A percentile compares a stretch with the other conserved stretches of the same genome.
Evolutionary conservation across 2,113 vertebrate genomes (phyloP).

Genomic region (Callocephalon fimbriatum): DNA sequence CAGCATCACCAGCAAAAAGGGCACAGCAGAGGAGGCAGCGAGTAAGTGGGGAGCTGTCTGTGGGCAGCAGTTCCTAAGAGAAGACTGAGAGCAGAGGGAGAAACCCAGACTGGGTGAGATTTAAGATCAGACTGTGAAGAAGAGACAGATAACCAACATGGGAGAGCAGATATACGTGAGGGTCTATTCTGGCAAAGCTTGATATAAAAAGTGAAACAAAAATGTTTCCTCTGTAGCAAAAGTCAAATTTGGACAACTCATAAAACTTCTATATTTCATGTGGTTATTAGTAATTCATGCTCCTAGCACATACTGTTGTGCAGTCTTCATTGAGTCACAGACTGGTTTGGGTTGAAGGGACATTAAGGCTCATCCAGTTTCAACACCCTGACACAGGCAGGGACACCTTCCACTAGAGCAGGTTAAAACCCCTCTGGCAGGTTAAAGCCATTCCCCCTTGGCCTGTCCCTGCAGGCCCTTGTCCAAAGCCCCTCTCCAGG

Average conservation of each 20-base stretch:
- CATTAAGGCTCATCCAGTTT: not conserved
- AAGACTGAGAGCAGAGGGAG: not conserved
- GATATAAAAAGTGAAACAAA: not conserved
- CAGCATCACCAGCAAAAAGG: not conserved
- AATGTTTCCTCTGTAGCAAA: not conserved
- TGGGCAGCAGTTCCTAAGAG: not conserved
- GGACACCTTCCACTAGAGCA: not conserved
- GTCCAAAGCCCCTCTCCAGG: not conserved
- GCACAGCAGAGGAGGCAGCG: not conserved
- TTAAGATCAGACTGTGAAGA: not conserved
- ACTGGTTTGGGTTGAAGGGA: not conserved
- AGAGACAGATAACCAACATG: not conserved
- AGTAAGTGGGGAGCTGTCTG: not conserved
- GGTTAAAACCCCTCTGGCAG: not conserved
- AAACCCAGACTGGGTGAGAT: fast-evolving
- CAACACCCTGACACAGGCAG: not conserved
- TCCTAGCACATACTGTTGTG: not conserved
- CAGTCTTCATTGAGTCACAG: not conserved
- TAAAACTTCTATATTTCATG: not conserved
- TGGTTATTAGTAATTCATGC: not conserved
- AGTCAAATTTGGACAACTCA: not conserved
- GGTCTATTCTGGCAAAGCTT: not conserved
- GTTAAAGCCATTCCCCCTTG: not conserved
- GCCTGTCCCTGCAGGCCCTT: not conserved
- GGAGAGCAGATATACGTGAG: not conserved